Conservation (phyloP, 2,113 vertebrate genomes). For the Anolis carolinensis region DNA sequence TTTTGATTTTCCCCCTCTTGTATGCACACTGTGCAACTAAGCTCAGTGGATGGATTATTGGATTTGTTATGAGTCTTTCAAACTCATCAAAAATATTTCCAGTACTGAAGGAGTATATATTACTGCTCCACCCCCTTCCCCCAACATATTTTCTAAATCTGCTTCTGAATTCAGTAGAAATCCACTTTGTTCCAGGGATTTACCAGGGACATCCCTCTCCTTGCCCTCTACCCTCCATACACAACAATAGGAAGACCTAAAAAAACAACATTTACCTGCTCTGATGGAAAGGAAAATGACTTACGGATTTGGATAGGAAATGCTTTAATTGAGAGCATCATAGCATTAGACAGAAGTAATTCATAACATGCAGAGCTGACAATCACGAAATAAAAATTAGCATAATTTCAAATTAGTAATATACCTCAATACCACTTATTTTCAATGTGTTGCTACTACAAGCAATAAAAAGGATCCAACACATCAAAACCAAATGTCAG, state of each 20-base stretch:
- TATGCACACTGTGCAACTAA: not conserved
- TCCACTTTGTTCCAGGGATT: conserved; percentile 13
- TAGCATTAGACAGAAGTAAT: not conserved
- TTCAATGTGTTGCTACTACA: no score
- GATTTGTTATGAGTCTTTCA: not conserved
- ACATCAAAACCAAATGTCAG: no score
- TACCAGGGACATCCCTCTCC: not conserved
- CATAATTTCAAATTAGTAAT: no score
- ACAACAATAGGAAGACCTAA: not conserved
- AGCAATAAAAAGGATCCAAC: no score
- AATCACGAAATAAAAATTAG: no score
- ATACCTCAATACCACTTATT: no score
- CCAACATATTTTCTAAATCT: not conserved
- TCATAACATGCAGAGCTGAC: no score
- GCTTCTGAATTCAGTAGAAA: conserved; percentile 10
- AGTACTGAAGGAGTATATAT: conserved; percentile 7
- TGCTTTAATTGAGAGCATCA: not conserved
- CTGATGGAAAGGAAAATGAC: not conserved
- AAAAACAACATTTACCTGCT: not conserved
- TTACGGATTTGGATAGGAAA: not conserved
- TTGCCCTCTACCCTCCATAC: not conserved
- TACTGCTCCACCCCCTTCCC: not conserved
- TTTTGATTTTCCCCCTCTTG: not conserved
- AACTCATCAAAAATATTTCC: not conserved
- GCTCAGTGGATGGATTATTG: not conserved